Percentiles rank a stretch among this genome's conserved stretches.
Evolutionary conservation across 2,888 invertebrate species (phyloP).

Genomic region (Lagria hirta): DNA sequence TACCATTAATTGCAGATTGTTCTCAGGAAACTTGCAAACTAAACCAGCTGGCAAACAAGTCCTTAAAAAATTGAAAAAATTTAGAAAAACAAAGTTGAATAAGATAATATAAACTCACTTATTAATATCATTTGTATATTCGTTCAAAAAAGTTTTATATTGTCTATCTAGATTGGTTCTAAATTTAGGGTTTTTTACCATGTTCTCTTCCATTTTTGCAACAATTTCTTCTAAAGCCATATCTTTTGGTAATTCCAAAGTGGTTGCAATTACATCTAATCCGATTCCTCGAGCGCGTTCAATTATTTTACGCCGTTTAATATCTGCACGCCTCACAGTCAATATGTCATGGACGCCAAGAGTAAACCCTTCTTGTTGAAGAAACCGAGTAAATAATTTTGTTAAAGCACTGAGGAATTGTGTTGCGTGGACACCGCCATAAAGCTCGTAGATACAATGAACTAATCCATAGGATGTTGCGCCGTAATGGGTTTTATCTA

Average conservation of each 20-base stretch:
- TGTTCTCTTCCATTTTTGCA: slow-evolving; percentile 69
- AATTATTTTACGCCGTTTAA: slow-evolving; percentile 69
- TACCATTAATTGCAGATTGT: slow-evolving; percentile 98
- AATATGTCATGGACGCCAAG: slow-evolving; percentile 94
- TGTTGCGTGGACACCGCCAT: slow-evolving; percentile 84
- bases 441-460: slow-evolving; percentile 94
- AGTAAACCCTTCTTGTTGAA: slow-evolving; percentile 92
- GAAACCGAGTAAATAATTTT: slow-evolving; percentile 85
- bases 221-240: slow-evolving; percentile 62
- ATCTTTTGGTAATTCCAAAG: slow-evolving; percentile 67
- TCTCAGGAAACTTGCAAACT: slow-evolving; percentile 84
- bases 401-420: slow-evolving; percentile 85
- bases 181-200: slow-evolving; percentile 72
- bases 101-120: slow-evolving; percentile 55
- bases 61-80: slow-evolving; percentile 47
- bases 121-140: slow-evolving; percentile 88
- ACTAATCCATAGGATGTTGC: slow-evolving; percentile 92
- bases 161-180: slow-evolving; percentile 79
- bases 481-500: slow-evolving; percentile 97
- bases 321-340: slow-evolving; percentile 72
- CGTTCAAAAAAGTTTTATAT: slow-evolving; percentile 78
- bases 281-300: slow-evolving; percentile 59
- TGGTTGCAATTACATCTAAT: slow-evolving; percentile 55
- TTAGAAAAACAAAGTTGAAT: slow-evolving; percentile 25
- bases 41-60: slow-evolving; percentile 84